Base-by-base conservation (phyloP, 2,888 invertebrate species). In the Tholera decimalis region DNA sequence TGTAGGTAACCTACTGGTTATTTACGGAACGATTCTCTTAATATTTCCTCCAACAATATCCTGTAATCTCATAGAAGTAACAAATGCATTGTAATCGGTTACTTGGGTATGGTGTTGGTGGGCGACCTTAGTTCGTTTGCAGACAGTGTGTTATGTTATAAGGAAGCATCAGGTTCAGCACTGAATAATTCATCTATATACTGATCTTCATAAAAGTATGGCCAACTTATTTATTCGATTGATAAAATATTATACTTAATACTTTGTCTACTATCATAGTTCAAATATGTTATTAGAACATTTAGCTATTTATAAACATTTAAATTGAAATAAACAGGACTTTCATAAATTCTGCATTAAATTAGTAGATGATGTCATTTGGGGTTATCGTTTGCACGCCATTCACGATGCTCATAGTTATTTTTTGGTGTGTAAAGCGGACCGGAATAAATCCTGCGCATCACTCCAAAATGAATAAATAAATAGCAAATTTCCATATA, bases 311-410 rank as follows among this genome's bases (percentile, higher is more conserved):
- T 51, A 51, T 53, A 51, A 51, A 63, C 22, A 57, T 70, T 65
- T 39, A 11, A 44, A 71, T 63, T 63, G 18, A 44, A 66, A 61
- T 57, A 66, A 74, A 68, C 37, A 68, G 53, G 41, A 53, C 43
- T 56, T 51, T 33, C 24, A 44, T 51, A 59, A 47, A 56, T 69
- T 49, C 33, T 65, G 59, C 68, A 70, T 20, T 73, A 73, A 79
- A 57, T 69, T 63, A 54, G 56, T 39, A 54, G 55, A 71, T 86
- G 85, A 86, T 84, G 78, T 86, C 83, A 87, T 78, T 73, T 59
- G 55, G 77, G 83, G 83, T 83, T 83, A 84, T 85, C 80, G 75
- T 72, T 62, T 66, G 72, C 71, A 55, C 64, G 30, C 43, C 37
- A 43, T 64, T 72, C 51, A 55, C 41, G 24, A 51, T 30, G 61